A percentile compares a stretch with the other conserved stretches of the same genome.
Conservation (phyloP, 2,888 invertebrate genomes). For the Stegana nigrithorax region DNA sequence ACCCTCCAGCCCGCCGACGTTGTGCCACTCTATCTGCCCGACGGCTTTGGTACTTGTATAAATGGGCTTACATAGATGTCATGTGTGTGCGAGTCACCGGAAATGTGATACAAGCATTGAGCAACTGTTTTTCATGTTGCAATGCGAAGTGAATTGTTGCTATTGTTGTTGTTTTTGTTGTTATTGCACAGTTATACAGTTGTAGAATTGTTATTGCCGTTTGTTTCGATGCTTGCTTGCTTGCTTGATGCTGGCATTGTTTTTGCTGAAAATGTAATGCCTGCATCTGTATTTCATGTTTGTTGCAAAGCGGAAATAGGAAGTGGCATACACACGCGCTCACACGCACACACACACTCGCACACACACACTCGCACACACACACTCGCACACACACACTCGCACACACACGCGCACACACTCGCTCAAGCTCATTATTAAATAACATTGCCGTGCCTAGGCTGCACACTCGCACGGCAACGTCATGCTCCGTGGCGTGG, state of each 20-base stretch:
- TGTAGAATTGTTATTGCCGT: too few species aligned
- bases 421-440: too few species aligned
- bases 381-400: too few species aligned
- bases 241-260: constrained; percentile 31
- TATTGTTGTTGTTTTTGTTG: constrained; percentile 22
- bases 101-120: constrained; percentile 31
- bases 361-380: too few species aligned
- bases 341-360: constrained; percentile 30
- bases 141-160: constrained; percentile 29
- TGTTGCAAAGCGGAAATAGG: constrained; percentile 46
- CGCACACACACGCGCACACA: too few species aligned
- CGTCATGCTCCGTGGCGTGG: constrained; percentile 34
- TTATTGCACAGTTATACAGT: too few species aligned
- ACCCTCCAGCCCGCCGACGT: too few species aligned
- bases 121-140: constrained; percentile 30
- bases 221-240: constrained; percentile 20
- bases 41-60: too few species aligned
- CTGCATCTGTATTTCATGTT: constrained; percentile 25
- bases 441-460: too few species aligned
- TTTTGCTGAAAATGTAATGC: too few species aligned
- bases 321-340: constrained; percentile 56
- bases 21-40: too few species aligned
- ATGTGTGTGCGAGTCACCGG: constrained; percentile 28
- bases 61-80: constrained; percentile 10
- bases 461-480: too few species aligned